Evolutionary conservation across 2,888 invertebrate genomes (phyloP).

Genomic region (Meiosimyza decipiens): DNA sequence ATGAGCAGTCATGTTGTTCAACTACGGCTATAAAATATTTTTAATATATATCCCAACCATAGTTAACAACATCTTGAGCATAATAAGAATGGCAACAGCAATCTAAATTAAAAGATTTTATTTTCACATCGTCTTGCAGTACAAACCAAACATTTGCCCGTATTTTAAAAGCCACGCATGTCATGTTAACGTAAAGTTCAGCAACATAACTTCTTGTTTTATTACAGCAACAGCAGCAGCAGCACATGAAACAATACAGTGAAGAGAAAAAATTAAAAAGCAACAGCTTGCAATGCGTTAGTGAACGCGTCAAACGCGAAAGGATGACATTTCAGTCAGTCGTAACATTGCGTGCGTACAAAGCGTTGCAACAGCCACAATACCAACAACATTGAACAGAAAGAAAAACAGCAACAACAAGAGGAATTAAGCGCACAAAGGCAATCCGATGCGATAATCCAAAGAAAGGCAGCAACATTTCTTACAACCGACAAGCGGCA

Average conservation of each 20-base stretch:
- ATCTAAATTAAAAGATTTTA: slow-evolving; percentile 25
- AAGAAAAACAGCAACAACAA: neutral
- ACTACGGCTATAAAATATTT: too few species aligned
- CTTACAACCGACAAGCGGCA: too few species aligned
- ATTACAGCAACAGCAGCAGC: neutral
- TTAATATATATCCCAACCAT: too few species aligned
- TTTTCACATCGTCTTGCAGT: slow-evolving; percentile 3
- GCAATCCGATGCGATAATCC: neutral
- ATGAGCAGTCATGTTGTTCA: too few species aligned
- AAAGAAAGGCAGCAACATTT: neutral
- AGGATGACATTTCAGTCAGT: neutral
- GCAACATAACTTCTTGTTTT: slow-evolving; percentile 24
- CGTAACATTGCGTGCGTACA: slow-evolving; percentile 16
- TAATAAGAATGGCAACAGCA: too few species aligned
- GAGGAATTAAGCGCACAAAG: neutral
- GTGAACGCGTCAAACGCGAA: neutral
- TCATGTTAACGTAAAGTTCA: slow-evolving; percentile 20
- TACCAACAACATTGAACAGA: neutral
- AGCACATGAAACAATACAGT: neutral
- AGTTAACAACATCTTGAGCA: too few species aligned
- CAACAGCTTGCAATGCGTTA: slow-evolving; percentile 7
- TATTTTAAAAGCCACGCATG: slow-evolving; percentile 16
- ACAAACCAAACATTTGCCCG: neutral
- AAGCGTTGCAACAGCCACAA: slow-evolving; percentile 2
- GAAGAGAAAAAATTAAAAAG: neutral